Conservation (phyloP, 2,888 invertebrate genomes). For the Linnaemya vulpina region DNA sequence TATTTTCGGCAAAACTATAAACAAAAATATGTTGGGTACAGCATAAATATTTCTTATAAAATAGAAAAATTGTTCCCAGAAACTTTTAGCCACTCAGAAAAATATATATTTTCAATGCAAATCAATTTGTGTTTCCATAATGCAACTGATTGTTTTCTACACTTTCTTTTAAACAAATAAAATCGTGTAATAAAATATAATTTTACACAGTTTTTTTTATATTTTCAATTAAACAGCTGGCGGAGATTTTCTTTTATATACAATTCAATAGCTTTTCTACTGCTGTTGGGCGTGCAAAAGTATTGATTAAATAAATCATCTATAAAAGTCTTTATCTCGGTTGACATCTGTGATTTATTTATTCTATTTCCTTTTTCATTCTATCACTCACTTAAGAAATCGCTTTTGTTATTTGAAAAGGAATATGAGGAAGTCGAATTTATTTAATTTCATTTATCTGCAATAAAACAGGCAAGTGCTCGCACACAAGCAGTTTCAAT, state of each 20-base stretch:
- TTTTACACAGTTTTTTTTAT: too few species aligned
- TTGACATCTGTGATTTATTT: constrained; percentile 70
- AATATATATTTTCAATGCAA: not conserved
- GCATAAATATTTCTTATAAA: too few species aligned
- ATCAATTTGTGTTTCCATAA: not conserved
- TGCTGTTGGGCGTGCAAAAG: not conserved
- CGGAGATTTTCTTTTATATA: constrained; percentile 14
- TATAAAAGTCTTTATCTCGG: constrained; percentile 61
- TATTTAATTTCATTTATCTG: constrained; percentile 58
- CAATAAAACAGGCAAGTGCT: constrained; percentile 41
- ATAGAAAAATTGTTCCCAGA: too few species aligned
- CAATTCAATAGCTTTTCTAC: constrained; percentile 12
- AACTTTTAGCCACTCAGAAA: too few species aligned
- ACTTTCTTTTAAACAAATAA: not conserved
- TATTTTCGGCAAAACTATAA: too few species aligned
- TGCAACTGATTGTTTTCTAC: not conserved
- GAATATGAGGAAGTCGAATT: constrained; percentile 33
- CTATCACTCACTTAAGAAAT: constrained; percentile 23
- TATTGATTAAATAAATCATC: constrained; percentile 69
- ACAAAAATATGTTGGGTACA: too few species aligned
- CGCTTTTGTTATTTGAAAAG: constrained; percentile 13
- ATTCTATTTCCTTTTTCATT: constrained; percentile 53
- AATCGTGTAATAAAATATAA: too few species aligned
- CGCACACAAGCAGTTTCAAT: constrained; percentile 26
- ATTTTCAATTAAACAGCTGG: constrained; percentile 13